These are phyloP conservation scores for Labia minor DNA, from an alignment of 2,888 invertebrate genomes.

Conservation along the genomic window DNA sequence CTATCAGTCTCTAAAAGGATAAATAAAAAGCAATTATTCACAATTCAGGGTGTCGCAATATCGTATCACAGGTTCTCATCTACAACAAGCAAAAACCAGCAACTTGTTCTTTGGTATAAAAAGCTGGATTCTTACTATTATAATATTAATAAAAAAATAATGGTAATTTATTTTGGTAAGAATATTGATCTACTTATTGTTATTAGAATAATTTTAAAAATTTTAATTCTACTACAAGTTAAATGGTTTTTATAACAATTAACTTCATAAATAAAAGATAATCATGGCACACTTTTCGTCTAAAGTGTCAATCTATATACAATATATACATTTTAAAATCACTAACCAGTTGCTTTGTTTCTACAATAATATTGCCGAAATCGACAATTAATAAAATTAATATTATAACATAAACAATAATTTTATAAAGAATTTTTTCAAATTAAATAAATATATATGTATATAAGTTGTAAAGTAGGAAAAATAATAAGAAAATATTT, in stretches of 20 bases:
- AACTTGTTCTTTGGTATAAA: not conserved
- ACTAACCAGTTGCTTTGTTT: not conserved
- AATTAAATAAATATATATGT: too few species aligned
- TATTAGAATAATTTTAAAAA: too few species aligned
- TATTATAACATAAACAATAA: too few species aligned
- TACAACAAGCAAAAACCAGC: conserved; percentile 1
- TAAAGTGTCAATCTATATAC: not conserved
- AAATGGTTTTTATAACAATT: not conserved
- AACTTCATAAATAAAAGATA: not conserved
- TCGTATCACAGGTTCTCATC: not conserved
- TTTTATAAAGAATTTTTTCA: too few species aligned
- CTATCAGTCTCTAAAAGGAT: too few species aligned
- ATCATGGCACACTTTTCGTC: not conserved
- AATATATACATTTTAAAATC: conserved; percentile 14
- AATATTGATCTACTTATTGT: not conserved
- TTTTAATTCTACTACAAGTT: too few species aligned
- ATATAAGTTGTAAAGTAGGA: too few species aligned
- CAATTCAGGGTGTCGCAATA: not conserved
- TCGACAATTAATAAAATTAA: too few species aligned
- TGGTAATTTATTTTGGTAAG: not conserved
- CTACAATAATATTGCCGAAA: too few species aligned
- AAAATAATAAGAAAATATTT: too few species aligned
- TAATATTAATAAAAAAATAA: conserved; percentile 1
- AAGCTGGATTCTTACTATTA: not conserved
- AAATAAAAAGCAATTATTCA: too few species aligned